Conservation (phyloP, 2,888 invertebrate species). For the Mimas tiliae region DNA sequence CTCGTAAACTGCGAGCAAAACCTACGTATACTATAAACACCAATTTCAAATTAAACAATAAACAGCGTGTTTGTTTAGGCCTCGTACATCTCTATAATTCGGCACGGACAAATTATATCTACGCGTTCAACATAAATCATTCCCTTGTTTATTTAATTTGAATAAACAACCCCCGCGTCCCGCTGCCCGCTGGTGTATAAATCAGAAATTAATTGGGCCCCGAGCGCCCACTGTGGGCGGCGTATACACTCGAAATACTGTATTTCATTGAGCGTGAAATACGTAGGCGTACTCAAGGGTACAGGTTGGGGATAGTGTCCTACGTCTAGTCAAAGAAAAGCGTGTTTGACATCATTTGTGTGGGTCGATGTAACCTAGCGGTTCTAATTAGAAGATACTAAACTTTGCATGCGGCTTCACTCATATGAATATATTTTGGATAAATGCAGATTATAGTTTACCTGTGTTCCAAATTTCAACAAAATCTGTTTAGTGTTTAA, state of each 20-base stretch:
- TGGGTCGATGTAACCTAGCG: neutral
- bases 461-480: no score
- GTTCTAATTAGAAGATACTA: no score
- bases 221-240: slow-evolving; percentile 28
- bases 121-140: slow-evolving; percentile 23
- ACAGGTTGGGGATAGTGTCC: neutral
- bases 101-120: slow-evolving; percentile 8
- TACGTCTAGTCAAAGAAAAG: neutral
- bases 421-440: no score
- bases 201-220: slow-evolving; percentile 36
- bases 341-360: neutral
- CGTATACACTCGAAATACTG: slow-evolving; percentile 13
- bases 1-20: no score
- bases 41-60: neutral
- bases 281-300: neutral
- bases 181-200: slow-evolving; percentile 29
- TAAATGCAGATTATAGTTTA: no score
- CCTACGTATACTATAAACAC: no score
- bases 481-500: no score
- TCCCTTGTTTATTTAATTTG: slow-evolving; percentile 31
- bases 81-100: slow-evolving; percentile 1
- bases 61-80: neutral
- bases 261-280: slow-evolving; percentile 23
- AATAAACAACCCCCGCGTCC: slow-evolving; percentile 32
- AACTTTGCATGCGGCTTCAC: no score